phyloP scores from a whole-genome alignment of 2,888 invertebrate genomes.

The Nineta flava region DNA sequence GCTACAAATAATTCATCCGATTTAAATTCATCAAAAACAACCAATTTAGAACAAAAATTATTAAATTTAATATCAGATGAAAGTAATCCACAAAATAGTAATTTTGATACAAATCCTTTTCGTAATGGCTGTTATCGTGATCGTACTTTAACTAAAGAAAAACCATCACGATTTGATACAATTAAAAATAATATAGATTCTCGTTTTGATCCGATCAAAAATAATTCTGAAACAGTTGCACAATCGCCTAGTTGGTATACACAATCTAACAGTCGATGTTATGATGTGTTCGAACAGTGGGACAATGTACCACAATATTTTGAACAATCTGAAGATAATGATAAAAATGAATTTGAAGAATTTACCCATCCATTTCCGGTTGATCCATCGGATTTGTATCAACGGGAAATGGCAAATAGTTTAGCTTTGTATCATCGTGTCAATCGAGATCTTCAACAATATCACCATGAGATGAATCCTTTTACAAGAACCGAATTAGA shows the following conservation, averaged over 20 bases:
- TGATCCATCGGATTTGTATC: neutral
- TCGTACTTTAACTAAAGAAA: constrained; percentile 27
- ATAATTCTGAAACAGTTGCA: constrained; percentile 6
- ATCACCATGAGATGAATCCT: constrained; percentile 7
- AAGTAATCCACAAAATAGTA: constrained; percentile 4
- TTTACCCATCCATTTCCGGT: constrained; percentile 1
- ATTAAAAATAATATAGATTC: constrained; percentile 14
- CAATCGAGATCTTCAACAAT: neutral
- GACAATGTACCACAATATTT: neutral
- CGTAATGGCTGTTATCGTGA: constrained; percentile 18
- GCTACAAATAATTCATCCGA: neutral
- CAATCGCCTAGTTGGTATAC: constrained; percentile 2
- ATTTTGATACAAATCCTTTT: constrained; percentile 14
- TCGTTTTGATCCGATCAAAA: constrained; percentile 3
- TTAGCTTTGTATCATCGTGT: neutral
- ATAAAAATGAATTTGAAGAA: neutral
- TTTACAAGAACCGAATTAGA: constrained; percentile 8
- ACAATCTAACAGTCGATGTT: constrained; percentile 5
- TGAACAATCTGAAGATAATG: neutral
- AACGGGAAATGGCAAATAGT: neutral
- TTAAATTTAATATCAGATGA: constrained; percentile 21
- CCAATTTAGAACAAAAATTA: constrained; percentile 18
- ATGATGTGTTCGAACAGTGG: neutral
- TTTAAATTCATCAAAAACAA: neutral
- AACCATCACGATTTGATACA: constrained; percentile 27